phyloP scores from a whole-genome alignment of 2,797 vertebrate genomes.

The Neomorphus geoffroyi region DNA sequence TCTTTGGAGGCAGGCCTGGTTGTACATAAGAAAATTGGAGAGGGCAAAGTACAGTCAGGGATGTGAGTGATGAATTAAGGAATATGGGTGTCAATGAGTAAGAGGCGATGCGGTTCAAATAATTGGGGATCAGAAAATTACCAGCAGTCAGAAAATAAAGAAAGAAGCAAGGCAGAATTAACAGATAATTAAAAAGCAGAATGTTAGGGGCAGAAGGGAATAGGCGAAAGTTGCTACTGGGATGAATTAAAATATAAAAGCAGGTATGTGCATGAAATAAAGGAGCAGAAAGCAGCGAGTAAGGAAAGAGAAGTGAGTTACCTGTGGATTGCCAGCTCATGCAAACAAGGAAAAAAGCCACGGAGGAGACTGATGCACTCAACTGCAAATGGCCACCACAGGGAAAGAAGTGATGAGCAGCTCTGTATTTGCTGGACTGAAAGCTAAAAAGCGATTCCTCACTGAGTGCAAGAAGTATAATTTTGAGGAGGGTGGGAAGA shows the following conservation, averaged over 20 bases:
- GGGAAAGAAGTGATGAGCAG: neutral
- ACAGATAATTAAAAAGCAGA: neutral
- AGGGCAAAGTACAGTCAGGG: neutral
- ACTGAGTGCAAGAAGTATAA: neutral
- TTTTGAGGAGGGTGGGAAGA: neutral
- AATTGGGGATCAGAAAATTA: neutral
- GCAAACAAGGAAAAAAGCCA: neutral
- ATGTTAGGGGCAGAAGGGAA: neutral
- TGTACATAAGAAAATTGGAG: neutral
- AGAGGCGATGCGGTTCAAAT: neutral
- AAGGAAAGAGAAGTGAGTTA: neutral
- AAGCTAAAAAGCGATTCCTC: conserved; percentile 2
- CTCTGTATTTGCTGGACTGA: neutral
- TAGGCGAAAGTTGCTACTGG: neutral
- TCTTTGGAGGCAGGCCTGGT: neutral
- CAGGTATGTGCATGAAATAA: neutral
- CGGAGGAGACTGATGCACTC: neutral
- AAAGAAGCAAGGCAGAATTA: neutral
- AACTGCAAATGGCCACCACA: conserved; percentile 17
- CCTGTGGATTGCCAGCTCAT: neutral
- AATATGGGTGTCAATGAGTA: neutral
- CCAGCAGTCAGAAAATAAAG: neutral
- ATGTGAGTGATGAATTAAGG: neutral
- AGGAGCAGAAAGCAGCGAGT: neutral
- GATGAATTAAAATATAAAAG: neutral